A percentile compares a stretch with the other conserved stretches of the same genome.
Evolutionary conservation across 2,113 vertebrate genomes (phyloP).

Genomic region (Marmota monax): DNA sequence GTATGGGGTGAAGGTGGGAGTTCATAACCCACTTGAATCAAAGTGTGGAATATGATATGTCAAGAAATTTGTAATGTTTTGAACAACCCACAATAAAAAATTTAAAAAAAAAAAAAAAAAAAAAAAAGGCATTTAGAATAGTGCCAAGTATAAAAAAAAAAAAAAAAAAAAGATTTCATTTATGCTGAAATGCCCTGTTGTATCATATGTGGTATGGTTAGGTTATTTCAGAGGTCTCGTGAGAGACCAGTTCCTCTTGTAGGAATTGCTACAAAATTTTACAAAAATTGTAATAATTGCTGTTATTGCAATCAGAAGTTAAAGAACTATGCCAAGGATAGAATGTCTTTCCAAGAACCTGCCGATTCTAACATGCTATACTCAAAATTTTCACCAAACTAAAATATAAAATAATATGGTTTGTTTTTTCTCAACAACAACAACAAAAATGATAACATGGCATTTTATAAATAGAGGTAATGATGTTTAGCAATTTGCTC

Average conservation of each 20-base stretch:
- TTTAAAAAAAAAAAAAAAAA: no score
- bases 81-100: no score
- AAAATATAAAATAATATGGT: background rate
- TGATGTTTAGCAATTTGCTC: background rate
- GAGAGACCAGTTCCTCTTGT: background rate
- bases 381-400: slow-evolving; percentile 1
- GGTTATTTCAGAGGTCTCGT: background rate
- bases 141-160: no score
- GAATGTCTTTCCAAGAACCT: slow-evolving; percentile 42
- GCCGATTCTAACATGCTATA: background rate
- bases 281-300: background rate
- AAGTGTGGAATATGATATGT: no score
- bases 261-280: background rate
- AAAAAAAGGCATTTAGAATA: no score
- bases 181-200: background rate
- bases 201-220: background rate
- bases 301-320: background rate
- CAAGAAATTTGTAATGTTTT: no score
- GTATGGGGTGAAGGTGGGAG: no score
- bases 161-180: background rate
- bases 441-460: background rate
- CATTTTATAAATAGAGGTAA: slow-evolving; percentile 27
- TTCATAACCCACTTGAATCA: no score
- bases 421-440: background rate
- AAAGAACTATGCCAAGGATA: background rate